phyloP scores from a whole-genome alignment of 2,797 vertebrate genomes.

The Benthosema pterotum region DNA sequence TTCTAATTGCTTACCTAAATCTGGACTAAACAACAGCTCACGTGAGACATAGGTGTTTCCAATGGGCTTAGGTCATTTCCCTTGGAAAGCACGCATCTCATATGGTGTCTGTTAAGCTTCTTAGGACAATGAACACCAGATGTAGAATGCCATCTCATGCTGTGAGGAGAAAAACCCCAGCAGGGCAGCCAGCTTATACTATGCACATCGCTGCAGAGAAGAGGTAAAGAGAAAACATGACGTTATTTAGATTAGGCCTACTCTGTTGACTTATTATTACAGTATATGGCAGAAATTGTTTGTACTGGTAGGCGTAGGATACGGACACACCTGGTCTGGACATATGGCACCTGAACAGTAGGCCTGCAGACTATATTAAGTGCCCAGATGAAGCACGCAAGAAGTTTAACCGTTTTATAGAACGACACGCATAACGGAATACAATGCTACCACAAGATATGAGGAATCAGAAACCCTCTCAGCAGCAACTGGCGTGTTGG shows the following conservation, averaged over 20 bases:
- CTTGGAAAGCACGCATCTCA: conserved; percentile 49
- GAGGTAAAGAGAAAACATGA: neutral
- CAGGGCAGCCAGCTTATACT: conserved; percentile 15
- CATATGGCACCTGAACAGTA: no score
- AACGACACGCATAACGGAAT: neutral
- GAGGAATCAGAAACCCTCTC: conserved; percentile 40
- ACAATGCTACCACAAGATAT: conserved; percentile 65
- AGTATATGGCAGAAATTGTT: no score
- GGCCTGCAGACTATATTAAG: no score
- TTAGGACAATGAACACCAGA: conserved; percentile 60
- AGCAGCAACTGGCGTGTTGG: conserved; percentile 39
- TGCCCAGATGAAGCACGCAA: conserved; percentile 16
- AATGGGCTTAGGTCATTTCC: conserved; percentile 48
- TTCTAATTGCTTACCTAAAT: neutral
- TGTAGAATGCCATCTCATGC: conserved; percentile 59
- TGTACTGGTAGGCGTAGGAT: no score
- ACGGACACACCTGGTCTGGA: no score
- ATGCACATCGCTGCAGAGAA: conserved; percentile 18
- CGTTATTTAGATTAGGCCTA: no score
- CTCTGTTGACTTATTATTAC: no score
- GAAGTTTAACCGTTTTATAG: neutral
- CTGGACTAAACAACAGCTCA: neutral
- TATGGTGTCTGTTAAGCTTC: conserved; percentile 64
- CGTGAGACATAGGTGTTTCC: conserved; percentile 36
- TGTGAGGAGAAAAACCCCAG: conserved; percentile 41